Percentiles rank a stretch among this genome's conserved stretches.
These are phyloP conservation scores for Drosophila obscura DNA, from an alignment of 1,140 invertebrate genomes.

Conservation along the genomic window DNA sequence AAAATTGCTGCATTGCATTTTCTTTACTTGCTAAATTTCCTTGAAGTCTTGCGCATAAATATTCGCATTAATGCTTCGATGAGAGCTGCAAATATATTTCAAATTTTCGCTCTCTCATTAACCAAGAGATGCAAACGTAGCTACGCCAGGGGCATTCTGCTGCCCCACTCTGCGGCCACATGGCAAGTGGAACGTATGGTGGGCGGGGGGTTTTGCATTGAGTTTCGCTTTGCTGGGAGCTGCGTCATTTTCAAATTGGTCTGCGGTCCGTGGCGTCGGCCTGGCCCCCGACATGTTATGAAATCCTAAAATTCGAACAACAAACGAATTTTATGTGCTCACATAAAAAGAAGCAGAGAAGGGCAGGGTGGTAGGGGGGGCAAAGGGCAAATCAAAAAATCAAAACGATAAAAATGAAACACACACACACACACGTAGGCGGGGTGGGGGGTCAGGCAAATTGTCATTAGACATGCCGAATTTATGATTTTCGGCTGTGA, in stretches of 20 bases:
- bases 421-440: slow-evolving; percentile 8
- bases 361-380: too few species aligned
- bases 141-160: too few species aligned
- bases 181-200: too few species aligned
- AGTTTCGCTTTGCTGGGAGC: background rate
- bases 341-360: slow-evolving; percentile 35
- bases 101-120: too few species aligned
- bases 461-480: slow-evolving; percentile 82
- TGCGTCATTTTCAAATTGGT: slow-evolving; percentile 51
- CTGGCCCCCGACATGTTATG: slow-evolving; percentile 28
- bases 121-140: too few species aligned
- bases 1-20: too few species aligned
- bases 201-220: too few species aligned
- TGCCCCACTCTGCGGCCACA: too few species aligned
- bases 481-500: slow-evolving; percentile 78
- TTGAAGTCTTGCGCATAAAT: too few species aligned
- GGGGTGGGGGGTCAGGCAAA: slow-evolving; percentile 48
- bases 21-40: too few species aligned
- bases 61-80: too few species aligned
- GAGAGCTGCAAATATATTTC: too few species aligned
- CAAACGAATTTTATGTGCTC: slow-evolving; percentile 60
- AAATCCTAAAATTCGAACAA: slow-evolving; percentile 28
- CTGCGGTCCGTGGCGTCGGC: slow-evolving; percentile 49
- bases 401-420: slow-evolving; percentile 62
- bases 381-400: slow-evolving; percentile 41